phyloP scores from a whole-genome alignment of 1,140 invertebrate genomes.

The Nomia melanderi region DNA sequence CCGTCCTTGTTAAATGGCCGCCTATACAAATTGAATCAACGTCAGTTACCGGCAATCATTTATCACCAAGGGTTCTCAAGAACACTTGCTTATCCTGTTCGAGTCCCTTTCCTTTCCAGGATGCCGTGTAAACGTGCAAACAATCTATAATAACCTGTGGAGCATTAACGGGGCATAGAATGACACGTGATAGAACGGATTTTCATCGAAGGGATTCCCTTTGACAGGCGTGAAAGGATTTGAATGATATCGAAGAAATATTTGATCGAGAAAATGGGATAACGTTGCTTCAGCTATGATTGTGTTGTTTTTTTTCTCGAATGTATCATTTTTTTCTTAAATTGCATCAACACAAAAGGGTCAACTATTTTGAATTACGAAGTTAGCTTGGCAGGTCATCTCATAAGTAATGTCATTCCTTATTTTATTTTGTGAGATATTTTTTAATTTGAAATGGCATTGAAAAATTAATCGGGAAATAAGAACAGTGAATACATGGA shows the following conservation, averaged over 20 bases:
- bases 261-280: background rate
- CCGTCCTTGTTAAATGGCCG: slow-evolving; percentile 58
- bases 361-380: too few relatives aligned
- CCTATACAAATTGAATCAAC: slow-evolving; percentile 64
- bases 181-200: background rate
- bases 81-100: slow-evolving; percentile 36
- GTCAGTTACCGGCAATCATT: slow-evolving; percentile 62
- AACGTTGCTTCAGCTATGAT: too few relatives aligned
- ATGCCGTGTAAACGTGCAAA: slow-evolving; percentile 2
- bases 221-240: background rate
- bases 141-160: slow-evolving; percentile 12
- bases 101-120: slow-evolving; percentile 42
- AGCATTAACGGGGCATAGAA: background rate
- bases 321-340: too few relatives aligned
- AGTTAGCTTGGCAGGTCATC: too few relatives aligned
- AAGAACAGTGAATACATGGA: too few relatives aligned
- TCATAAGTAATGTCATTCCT: too few relatives aligned
- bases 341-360: too few relatives aligned
- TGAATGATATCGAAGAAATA: background rate
- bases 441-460: too few relatives aligned
- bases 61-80: slow-evolving; percentile 60
- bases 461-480: too few relatives aligned
- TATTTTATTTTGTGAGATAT: too few relatives aligned
- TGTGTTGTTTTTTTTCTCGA: too few relatives aligned
- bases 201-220: background rate